Base-by-base conservation (phyloP, 2,797 vertebrate genomes). In the Chanos chanos region DNA sequence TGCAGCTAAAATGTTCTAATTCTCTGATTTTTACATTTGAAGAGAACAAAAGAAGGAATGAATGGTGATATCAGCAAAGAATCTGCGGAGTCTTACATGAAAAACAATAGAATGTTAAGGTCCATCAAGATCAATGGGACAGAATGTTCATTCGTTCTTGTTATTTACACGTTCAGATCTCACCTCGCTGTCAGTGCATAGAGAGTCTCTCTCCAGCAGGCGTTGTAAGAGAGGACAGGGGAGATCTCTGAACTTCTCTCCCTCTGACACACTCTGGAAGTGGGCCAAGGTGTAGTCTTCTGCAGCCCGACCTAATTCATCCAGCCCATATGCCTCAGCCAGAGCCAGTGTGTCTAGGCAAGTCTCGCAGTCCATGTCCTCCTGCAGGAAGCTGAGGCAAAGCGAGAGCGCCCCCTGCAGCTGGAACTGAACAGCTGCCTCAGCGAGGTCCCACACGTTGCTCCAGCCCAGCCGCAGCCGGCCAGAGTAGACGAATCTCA, bases 401-500 rank as follows among this genome's bases (percentile, higher is more conserved):
- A 92, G 83, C 2, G 76, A 85, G 63, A 91, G 77, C 16, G 88
- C 87, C 50, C 85, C 89, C 70, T 86, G 79, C 34, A 87, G 87
- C 61, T 91, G 89, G 76, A 91, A 92, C 60, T 80, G 87, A 52
- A 87, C 60, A 16, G 87, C 83, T 3, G 84, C 86, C 76, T 81
- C 81, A 0, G 87, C 83, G 0, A 88, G 85, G 49, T 88, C 86
- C 73, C 89, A 85, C 8, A 90, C 76, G 2, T 51, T 28, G 1
- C 73, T 49, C 90, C 89, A 90, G 0, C 79, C 63, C 19, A 88
- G 86, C 0, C 34, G 54, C 25, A 90, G 71, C 0, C 66, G 48
- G 25, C 89, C 88, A 0, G 83, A 84, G 73, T 91, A 92, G 37
- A 87, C 83, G 21, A 88, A 92, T 45, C 81, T 81, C 64, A 89